Percentiles rank a stretch among this genome's conserved stretches.
Conservation (phyloP, 2,113 vertebrate genomes). For the Alligator mississippiensis region DNA sequence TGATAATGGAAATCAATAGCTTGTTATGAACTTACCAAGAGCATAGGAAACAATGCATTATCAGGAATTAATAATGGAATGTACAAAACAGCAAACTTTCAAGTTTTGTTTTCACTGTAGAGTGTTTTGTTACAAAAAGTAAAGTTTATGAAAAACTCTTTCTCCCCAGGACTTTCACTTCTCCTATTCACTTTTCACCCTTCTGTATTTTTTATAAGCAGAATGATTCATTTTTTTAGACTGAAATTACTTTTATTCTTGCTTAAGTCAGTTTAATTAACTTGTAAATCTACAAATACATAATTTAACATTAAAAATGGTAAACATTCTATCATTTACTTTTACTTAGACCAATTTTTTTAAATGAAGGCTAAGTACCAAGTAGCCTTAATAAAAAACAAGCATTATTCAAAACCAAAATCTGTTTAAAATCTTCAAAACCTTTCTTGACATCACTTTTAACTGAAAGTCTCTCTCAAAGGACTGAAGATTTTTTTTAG, state of each 20-base stretch:
- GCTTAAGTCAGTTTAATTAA: background rate
- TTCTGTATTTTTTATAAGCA: background rate
- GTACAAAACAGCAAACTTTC: background rate
- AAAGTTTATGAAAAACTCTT: background rate
- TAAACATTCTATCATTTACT: background rate
- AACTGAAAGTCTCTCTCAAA: background rate
- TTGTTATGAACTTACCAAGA: background rate
- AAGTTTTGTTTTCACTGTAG: too few relatives aligned
- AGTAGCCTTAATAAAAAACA: background rate
- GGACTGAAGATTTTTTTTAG: accelerated
- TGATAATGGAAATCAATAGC: background rate
- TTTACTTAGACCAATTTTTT: background rate
- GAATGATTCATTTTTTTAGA: background rate
- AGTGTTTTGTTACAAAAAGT: background rate
- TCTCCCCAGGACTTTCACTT: background rate
- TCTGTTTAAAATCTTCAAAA: background rate
- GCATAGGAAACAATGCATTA: background rate
- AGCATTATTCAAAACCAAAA: background rate
- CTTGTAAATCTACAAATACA: background rate
- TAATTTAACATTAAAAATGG: background rate
- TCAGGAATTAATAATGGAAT: background rate
- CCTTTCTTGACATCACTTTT: background rate
- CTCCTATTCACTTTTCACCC: background rate
- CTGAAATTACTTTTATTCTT: background rate
- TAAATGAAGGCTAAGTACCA: background rate